Evolutionary conservation across 2,888 invertebrate species (phyloP).

Genomic region (Autographa pulchrina): DNA sequence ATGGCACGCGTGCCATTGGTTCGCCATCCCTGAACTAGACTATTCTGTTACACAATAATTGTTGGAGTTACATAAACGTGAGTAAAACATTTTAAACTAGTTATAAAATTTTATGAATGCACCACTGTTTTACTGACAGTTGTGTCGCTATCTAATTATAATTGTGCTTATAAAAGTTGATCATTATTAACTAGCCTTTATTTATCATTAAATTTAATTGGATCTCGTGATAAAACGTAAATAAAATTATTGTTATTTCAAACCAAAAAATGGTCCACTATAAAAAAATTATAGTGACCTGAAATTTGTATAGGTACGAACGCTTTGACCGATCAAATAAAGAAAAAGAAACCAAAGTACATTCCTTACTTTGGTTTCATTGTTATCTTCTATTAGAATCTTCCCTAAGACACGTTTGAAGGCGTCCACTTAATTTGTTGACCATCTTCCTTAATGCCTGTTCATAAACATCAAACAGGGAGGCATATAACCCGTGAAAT

Average conservation of each 20-base stretch:
- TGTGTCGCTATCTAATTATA: slow-evolving; percentile 2
- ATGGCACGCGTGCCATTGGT: too few species aligned
- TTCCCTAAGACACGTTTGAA: slow-evolving; percentile 60
- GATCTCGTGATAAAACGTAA: not conserved
- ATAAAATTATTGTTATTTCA: not conserved
- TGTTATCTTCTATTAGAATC: slow-evolving; percentile 60
- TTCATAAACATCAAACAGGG: slow-evolving; percentile 82
- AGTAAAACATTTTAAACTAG: slow-evolving; percentile 18
- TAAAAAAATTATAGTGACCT: too few species aligned
- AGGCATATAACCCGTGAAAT: slow-evolving; percentile 80
- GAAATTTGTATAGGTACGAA: too few species aligned
- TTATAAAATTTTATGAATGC: slow-evolving; percentile 25
- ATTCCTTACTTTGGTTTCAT: not conserved
- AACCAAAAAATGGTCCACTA: not conserved
- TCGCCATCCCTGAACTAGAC: too few species aligned
- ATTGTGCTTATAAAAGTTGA: not conserved
- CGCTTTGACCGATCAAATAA: too few species aligned
- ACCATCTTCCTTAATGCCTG: slow-evolving; percentile 75
- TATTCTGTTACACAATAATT: slow-evolving; percentile 57
- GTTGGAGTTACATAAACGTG: slow-evolving; percentile 59
- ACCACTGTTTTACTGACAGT: slow-evolving; percentile 12
- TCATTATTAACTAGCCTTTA: not conserved
- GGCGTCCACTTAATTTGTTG: slow-evolving; percentile 84
- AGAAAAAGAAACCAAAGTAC: not conserved
- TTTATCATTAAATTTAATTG: not conserved